phyloP scores from a whole-genome alignment of 1,140 invertebrate genomes.

The Reticulitermes speratus region DNA sequence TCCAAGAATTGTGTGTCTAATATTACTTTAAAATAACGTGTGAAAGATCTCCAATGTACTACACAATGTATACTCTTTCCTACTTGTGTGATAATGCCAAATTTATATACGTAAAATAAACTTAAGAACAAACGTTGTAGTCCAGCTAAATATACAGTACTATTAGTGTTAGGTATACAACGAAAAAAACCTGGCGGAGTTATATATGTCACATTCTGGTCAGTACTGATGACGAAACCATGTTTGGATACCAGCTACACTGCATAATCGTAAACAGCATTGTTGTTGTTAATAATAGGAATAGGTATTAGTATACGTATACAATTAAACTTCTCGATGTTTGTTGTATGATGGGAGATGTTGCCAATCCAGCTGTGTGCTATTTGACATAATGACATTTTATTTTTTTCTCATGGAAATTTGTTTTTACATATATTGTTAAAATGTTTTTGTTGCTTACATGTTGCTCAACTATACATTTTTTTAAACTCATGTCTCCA shows the following conservation, averaged over 20 bases:
- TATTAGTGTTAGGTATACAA: neutral
- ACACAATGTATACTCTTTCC: neutral
- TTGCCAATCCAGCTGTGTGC: conserved; percentile 35
- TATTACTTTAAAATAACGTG: neutral
- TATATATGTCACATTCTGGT: neutral
- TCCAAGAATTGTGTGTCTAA: neutral
- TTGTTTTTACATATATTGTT: conserved; percentile 43
- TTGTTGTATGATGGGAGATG: neutral
- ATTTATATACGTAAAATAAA: conserved; percentile 5
- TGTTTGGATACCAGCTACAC: neutral
- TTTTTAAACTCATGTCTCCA: conserved; percentile 40
- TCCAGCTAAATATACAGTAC: neutral
- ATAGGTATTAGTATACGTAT: conserved; percentile 6
- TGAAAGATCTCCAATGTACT: neutral
- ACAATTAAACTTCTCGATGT: neutral
- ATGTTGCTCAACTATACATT: conserved; percentile 48
- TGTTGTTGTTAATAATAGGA: conserved; percentile 1
- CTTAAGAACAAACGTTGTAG: neutral
- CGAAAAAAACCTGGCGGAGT: neutral
- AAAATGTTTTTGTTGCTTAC: conserved; percentile 49
- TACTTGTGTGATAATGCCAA: conserved; percentile 8
- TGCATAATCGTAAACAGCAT: neutral
- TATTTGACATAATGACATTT: conserved; percentile 47
- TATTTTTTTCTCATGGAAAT: conserved; percentile 42
- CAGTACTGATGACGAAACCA: neutral